phyloP scores from a whole-genome alignment of 1,140 invertebrate genomes.

The Anastatus disparis region DNA sequence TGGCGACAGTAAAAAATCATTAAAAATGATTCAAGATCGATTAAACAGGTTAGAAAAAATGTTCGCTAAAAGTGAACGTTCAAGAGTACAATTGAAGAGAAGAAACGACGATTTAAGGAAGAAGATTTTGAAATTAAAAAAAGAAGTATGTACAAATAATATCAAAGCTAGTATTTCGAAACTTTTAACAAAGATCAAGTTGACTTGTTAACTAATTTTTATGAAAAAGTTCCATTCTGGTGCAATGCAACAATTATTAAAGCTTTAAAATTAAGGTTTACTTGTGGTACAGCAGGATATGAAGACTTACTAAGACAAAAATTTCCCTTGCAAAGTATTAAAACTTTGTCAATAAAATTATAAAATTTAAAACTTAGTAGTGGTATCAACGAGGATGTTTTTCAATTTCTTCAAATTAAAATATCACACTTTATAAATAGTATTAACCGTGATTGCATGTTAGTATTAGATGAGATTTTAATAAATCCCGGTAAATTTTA shows the following conservation, averaged over 20 bases:
- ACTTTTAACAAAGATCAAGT: no score
- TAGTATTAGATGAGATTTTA: constrained; percentile 39
- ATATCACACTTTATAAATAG: constrained; percentile 10
- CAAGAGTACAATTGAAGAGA: no score
- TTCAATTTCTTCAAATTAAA: constrained; percentile 39
- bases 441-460: constrained; percentile 30
- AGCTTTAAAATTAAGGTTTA: constrained; percentile 36
- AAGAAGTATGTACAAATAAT: no score
- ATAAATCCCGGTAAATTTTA: neutral
- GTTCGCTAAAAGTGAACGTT: no score
- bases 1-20: no score
- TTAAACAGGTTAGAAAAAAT: no score
- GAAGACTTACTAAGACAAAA: constrained; percentile 33
- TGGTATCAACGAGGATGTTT: constrained; percentile 38
- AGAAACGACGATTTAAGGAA: no score
- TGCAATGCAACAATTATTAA: constrained; percentile 30
- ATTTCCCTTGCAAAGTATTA: constrained; percentile 24
- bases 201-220: neutral
- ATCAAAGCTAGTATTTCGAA: no score
- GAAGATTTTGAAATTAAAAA: no score
- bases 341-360: constrained; percentile 37
- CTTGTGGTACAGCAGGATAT: constrained; percentile 30
- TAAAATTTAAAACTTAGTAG: constrained; percentile 27
- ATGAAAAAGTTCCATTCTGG: constrained; percentile 28
- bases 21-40: no score